Base-by-base conservation (phyloP, 2,888 invertebrate species). In the Diaperis boleti region DNA sequence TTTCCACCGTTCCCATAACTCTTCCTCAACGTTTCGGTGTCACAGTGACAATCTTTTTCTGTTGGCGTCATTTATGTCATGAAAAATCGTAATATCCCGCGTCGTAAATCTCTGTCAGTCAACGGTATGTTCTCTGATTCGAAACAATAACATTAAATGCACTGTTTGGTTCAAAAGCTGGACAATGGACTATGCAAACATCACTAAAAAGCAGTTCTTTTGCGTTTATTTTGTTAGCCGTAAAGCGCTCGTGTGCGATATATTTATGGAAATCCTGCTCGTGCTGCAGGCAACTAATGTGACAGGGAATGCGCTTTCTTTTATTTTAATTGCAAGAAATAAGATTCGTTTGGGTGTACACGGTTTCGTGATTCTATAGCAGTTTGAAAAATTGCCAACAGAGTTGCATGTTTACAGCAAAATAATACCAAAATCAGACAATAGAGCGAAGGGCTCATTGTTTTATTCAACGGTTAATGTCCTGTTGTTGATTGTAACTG, bases 81-180 rank as follows among this genome's bases (percentile, higher is more conserved):
- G 56, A 56, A 56, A 56, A 56, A 56, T 56, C 22, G 56, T 45
- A 56, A 56, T 56, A 56, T 33, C 35, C 35, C 56, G 14, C 14
- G 14, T 56, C 44, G 45, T 56, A 56, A 56, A 56, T 56, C 56
- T 56, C 14, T 22, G 56, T 45, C 56, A 56, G 44, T 56, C 56
- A 45, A 31, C 33, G 15, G 29, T 55, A 26, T 42, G 41, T 26
- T 42, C 29, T 45, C 15, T 35, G 56, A 45, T 56, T 56, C 20
- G 56, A 56, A 56, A 56, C 56, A 56, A 56, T 56, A 45, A 45
- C 33, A 33, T 56, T 56, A 45, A 56, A 56, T 45, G 56, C 56
- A 56, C 56, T 56, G 45, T 45, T 35, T 35, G 56, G 37, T 35
- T 44, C 42, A 56, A 56, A 56, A 56, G 45, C 56, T 15, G 56